phyloP scores from a whole-genome alignment of 2,888 invertebrate species.

The Drosophila dives region DNA sequence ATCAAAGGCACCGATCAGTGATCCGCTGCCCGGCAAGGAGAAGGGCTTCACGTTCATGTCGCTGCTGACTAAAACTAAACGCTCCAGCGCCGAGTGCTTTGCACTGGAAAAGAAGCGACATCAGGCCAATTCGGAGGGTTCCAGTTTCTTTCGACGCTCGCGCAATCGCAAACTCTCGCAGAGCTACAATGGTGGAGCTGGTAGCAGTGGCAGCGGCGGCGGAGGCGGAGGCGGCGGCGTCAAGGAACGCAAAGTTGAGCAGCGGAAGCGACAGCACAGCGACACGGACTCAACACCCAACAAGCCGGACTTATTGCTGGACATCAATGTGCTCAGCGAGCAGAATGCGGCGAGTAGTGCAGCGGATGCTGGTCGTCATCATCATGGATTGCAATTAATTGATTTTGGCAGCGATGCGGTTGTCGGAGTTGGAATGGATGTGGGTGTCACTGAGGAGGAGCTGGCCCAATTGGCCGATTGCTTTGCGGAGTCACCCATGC shows the following conservation, averaged over 20 bases:
- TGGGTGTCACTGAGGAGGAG: slow-evolving; percentile 62
- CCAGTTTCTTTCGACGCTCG: slow-evolving; percentile 80
- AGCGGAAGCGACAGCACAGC: slow-evolving; percentile 81
- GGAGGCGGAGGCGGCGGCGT: slow-evolving; percentile 74
- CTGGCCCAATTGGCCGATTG: slow-evolving; percentile 76
- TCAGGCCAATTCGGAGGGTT: slow-evolving; percentile 82
- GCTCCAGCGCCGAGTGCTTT: slow-evolving; percentile 83
- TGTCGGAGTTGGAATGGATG: slow-evolving; percentile 31
- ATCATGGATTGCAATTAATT: slow-evolving; percentile 72
- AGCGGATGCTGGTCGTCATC: slow-evolving; percentile 21
- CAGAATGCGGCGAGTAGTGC: slow-evolving; percentile 55
- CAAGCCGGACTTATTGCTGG: slow-evolving; percentile 84
- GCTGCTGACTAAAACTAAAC: slow-evolving; percentile 83
- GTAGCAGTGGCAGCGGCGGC: slow-evolving; percentile 74
- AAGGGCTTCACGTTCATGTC: slow-evolving; percentile 83
- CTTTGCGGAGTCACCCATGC: slow-evolving; percentile 73
- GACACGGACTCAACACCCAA: slow-evolving; percentile 82
- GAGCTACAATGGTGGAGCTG: slow-evolving; percentile 82
- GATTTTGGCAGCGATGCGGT: slow-evolving; percentile 67
- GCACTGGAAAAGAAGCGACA: slow-evolving; percentile 82
- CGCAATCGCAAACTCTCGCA: slow-evolving; percentile 84
- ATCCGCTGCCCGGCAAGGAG: slow-evolving; percentile 72
- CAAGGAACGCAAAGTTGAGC: slow-evolving; percentile 74
- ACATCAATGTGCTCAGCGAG: slow-evolving; percentile 83
- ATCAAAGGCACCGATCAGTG: slow-evolving; percentile 50